Conservation (phyloP, 2,113 vertebrate genomes). For the Tautogolabrus adspersus region DNA sequence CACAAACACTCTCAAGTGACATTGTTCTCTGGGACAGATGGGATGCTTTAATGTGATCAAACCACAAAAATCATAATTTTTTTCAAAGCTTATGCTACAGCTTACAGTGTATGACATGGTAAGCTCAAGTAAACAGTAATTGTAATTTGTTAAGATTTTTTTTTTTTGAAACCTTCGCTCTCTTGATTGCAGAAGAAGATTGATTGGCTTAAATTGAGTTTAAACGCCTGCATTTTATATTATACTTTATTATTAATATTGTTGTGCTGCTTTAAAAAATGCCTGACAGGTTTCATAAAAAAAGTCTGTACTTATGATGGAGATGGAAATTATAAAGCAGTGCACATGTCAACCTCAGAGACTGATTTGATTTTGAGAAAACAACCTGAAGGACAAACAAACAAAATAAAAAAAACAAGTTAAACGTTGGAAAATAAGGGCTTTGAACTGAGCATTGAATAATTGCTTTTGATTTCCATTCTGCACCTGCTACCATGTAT, state of each 20-base stretch:
- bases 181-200: not conserved
- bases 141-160: not conserved
- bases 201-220: not conserved
- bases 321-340: too few species aligned
- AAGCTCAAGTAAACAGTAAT: not conserved
- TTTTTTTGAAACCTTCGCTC: not conserved
- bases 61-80: not conserved
- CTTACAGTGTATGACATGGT: not conserved
- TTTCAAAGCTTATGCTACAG: not conserved
- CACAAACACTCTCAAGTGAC: slow-evolving; percentile 18
- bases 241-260: too few species aligned
- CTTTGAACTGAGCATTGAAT: slow-evolving; percentile 14
- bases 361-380: not conserved
- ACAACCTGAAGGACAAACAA: not conserved
- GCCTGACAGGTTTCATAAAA: too few species aligned
- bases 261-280: too few species aligned
- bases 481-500: slow-evolving; percentile 19
- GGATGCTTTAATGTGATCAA: not conserved
- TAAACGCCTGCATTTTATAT: too few species aligned
- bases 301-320: too few species aligned
- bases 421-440: slow-evolving; percentile 21
- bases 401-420: slow-evolving; percentile 11
- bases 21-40: not conserved
- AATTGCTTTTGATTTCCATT: slow-evolving; percentile 3
- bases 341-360: not conserved